Conservation (phyloP, 2,797 vertebrate genomes). For the Pelochelys cantorii region DNA sequence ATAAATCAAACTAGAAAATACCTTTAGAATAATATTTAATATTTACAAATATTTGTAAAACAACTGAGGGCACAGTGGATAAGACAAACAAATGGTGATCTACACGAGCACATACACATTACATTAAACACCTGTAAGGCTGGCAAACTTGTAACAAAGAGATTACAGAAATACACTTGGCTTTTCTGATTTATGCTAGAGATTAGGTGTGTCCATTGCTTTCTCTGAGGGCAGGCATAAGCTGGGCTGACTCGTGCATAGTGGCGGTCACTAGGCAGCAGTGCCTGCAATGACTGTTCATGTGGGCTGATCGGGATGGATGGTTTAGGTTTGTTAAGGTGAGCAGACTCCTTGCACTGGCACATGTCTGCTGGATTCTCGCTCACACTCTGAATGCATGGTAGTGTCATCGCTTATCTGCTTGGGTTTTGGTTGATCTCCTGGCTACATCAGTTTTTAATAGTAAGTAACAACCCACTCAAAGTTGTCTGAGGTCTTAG, state of each 20-base stretch:
- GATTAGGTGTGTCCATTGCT: neutral
- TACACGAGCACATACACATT: fast-evolving
- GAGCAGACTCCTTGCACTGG: neutral
- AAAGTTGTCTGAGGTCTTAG: neutral
- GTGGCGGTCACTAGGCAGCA: neutral
- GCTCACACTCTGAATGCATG: neutral
- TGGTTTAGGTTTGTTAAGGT: fast-evolving
- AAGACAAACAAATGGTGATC: slow-evolving; percentile 8
- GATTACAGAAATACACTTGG: neutral
- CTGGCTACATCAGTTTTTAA: neutral
- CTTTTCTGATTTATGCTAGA: neutral
- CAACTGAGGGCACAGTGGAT: neutral
- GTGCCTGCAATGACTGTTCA: neutral
- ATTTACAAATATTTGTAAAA: slow-evolving; percentile 18
- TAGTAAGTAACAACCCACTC: neutral
- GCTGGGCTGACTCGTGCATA: neutral
- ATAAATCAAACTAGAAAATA: slow-evolving; percentile 22
- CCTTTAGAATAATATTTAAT: slow-evolving; percentile 62
- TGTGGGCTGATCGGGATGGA: neutral
- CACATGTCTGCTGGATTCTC: neutral
- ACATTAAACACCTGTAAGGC: neutral
- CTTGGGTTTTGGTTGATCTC: neutral
- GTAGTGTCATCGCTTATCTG: neutral
- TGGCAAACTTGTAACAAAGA: slow-evolving; percentile 3
- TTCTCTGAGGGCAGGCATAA: neutral